A percentile compares a stretch with the other conserved stretches of the same genome.
Evolutionary conservation across 2,888 invertebrate genomes (phyloP).

Genomic region (Chaitophorus viminalis): DNA sequence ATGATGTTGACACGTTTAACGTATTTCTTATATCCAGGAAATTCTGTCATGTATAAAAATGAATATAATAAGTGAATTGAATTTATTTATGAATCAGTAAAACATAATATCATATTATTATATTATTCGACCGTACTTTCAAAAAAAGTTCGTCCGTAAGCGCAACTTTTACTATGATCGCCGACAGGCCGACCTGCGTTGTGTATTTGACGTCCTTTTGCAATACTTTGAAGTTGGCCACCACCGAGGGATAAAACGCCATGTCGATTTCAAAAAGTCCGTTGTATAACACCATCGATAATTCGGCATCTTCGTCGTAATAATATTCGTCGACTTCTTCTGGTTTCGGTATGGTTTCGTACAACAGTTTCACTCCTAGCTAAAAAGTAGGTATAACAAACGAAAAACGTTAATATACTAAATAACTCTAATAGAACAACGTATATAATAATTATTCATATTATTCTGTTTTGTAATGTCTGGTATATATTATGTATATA

Average conservation of each 20-base stretch:
- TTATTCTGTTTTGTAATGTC: too few relatives aligned
- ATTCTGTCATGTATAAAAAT: slow-evolving; percentile 66
- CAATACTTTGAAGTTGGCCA: slow-evolving; percentile 70
- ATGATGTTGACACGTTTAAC: slow-evolving; percentile 72
- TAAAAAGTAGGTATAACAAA: background rate
- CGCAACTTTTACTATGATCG: slow-evolving; percentile 72
- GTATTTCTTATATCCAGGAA: slow-evolving; percentile 72
- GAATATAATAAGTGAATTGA: slow-evolving; percentile 62
- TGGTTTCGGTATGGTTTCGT: slow-evolving; percentile 62
- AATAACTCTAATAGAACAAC: too few relatives aligned
- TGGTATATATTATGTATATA: too few relatives aligned
- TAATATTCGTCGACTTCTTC: slow-evolving; percentile 65
- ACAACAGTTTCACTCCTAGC: slow-evolving; percentile 63
- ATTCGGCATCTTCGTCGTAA: slow-evolving; percentile 67
- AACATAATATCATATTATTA: too few relatives aligned
- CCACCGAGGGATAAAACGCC: slow-evolving; percentile 72
- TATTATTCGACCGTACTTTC: slow-evolving; percentile 68
- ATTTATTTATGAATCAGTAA: too few relatives aligned
- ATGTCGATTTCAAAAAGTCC: slow-evolving; percentile 72
- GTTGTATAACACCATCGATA: slow-evolving; percentile 70
- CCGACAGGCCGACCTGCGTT: slow-evolving; percentile 67
- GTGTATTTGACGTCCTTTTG: slow-evolving; percentile 66
- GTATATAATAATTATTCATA: too few relatives aligned
- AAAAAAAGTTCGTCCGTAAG: slow-evolving; percentile 72
- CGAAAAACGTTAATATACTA: too few relatives aligned